Conservation (phyloP, 2,888 invertebrate species). For the Leptinotarsa rubiginosa region DNA sequence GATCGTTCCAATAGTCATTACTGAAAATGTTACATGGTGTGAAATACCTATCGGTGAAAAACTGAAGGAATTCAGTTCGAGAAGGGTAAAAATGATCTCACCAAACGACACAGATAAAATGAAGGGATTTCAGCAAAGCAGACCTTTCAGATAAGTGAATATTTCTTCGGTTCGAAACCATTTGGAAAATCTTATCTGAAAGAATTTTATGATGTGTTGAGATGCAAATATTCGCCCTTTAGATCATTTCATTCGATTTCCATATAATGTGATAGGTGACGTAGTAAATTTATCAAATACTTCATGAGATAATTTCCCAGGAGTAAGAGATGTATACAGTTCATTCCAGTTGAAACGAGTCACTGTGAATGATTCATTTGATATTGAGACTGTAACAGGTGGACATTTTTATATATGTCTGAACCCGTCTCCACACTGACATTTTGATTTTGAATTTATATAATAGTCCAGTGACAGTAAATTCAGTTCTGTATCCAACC, state of each 20-base stretch:
- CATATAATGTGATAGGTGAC: neutral
- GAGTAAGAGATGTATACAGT: no score
- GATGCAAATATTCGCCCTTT: neutral
- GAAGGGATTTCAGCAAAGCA: neutral
- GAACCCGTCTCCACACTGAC: no score
- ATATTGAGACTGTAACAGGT: no score
- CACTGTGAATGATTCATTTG: no score
- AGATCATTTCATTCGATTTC: neutral
- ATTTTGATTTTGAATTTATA: no score
- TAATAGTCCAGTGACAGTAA: no score
- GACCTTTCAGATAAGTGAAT: constrained; percentile 5
- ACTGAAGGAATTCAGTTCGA: neutral
- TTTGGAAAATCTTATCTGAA: neutral
- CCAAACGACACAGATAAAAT: constrained; percentile 18
- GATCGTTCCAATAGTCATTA: constrained; percentile 5
- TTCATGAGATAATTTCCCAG: no score
- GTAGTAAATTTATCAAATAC: no score
- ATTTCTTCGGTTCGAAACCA: neutral
- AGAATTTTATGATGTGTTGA: constrained; percentile 5
- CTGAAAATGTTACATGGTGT: constrained; percentile 1
- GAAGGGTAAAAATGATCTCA: constrained; percentile 21
- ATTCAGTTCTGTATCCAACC: no score
- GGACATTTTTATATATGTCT: no score
- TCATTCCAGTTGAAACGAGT: no score
- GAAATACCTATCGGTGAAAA: constrained; percentile 12